phyloP scores from a whole-genome alignment of 2,888 invertebrate genomes.

The Idaea straminata region DNA sequence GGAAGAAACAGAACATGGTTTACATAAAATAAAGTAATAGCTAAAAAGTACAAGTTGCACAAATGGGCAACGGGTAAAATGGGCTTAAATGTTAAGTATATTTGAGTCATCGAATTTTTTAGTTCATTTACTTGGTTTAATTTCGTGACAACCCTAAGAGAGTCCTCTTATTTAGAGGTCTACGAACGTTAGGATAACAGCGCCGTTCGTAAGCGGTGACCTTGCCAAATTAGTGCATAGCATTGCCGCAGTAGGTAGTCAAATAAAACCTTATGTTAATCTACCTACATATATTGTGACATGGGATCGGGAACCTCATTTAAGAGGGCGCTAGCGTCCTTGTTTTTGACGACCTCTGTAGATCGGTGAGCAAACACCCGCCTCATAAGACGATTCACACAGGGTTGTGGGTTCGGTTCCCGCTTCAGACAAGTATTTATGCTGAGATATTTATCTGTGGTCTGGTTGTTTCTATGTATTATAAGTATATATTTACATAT shows the following conservation, averaged over 20 bases:
- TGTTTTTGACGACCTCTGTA: not conserved
- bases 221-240: conserved; percentile 17
- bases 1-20: too few relatives aligned
- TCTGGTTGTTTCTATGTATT: too few relatives aligned
- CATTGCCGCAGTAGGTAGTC: not conserved
- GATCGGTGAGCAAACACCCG: not conserved
- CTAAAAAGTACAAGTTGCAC: too few relatives aligned
- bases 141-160: not conserved
- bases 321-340: not conserved
- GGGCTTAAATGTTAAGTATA: too few relatives aligned
- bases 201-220: conserved; percentile 18
- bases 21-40: too few relatives aligned
- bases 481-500: too few relatives aligned
- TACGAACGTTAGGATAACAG: not conserved
- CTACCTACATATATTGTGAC: not conserved
- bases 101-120: too few relatives aligned
- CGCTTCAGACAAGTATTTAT: too few relatives aligned
- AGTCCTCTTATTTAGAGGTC: not conserved
- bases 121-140: not conserved
- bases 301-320: not conserved
- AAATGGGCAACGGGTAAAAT: too few relatives aligned
- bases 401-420: too few relatives aligned
- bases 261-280: conserved; percentile 1
- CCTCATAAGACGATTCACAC: too few relatives aligned
- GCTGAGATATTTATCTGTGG: too few relatives aligned